Evolutionary conservation across 2,113 vertebrate species (phyloP), one percentile per base, ranked within the genome.

Genomic region (Ciconia maguari): DNA sequence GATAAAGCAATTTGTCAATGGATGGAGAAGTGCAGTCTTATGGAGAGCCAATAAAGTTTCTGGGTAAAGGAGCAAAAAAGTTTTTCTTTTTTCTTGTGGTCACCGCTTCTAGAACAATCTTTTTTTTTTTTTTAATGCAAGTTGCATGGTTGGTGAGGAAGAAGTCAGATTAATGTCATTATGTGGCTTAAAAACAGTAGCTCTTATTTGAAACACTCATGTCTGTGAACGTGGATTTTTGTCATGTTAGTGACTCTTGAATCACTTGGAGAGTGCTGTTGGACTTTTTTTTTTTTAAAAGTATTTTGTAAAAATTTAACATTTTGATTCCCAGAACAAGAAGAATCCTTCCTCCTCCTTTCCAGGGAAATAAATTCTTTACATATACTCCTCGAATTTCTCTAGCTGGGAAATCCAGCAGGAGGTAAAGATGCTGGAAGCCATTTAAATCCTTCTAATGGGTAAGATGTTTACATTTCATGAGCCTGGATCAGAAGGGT

Each of bases 351-450:
- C 25, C 17, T 90, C 30, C 48, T 89, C 22, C 61, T 85, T 89
- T 90, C 32, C 55, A 87, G 44, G 38, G 36, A 75, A 90, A 90
- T 36, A 86, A 83, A 79, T 86, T 64, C 48, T 66, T 94, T 66
- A 42, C 49, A 32, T 65, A 21, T 9, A 36, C 13, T 29, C 54
- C 61, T 51, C 17, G 16, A 57, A 70, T 82, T 78, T 94, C n/a
- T 94, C 75, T 80, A 5, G 49, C 74, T 74, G 82, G 75, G 89
- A 95, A 91, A 91, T 70, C 66, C 58, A 86, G 93, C 84, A 80
- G 95, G 87, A 92, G 86, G 82, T 64, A 76, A 91, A 95, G 89
- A 62, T 77, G 58, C 58, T 91, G 89, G 81, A 72, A 95, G 66
- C 70, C 62, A 48, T 91, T 87, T 76, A 88, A 92, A 24, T 82